Conservation (phyloP, 2,888 invertebrate species). For the Anthophora plumipes region DNA sequence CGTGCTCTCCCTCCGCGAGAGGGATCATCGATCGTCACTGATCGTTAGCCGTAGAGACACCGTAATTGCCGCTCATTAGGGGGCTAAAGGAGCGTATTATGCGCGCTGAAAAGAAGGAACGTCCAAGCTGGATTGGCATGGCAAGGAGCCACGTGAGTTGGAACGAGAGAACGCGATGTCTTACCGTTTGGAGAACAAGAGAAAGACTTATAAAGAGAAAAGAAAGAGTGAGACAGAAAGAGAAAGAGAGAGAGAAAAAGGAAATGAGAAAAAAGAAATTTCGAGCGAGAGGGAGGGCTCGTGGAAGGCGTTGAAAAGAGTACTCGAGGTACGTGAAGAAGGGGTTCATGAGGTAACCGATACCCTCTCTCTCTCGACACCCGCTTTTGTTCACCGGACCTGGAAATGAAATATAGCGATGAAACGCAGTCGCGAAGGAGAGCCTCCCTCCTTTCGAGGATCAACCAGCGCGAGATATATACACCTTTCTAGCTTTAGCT, state of each 20-base stretch:
- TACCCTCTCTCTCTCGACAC: slow-evolving; percentile 68
- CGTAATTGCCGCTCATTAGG: slow-evolving; percentile 79
- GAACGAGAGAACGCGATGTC: slow-evolving; percentile 11
- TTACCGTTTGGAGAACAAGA: slow-evolving; percentile 31
- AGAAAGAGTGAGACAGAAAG: slow-evolving; percentile 9
- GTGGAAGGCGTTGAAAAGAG: slow-evolving; percentile 78
- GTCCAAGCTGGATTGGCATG: slow-evolving; percentile 56
- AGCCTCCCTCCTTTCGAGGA: slow-evolving; percentile 28
- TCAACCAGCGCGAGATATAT: background rate
- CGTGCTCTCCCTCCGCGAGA: slow-evolving; percentile 67
- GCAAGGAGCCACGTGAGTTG: slow-evolving; percentile 43
- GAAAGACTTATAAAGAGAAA: slow-evolving; percentile 32
- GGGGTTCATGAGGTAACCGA: slow-evolving; percentile 78
- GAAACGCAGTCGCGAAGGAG: slow-evolving; percentile 51
- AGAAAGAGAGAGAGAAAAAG: slow-evolving; percentile 22
- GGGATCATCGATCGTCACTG: slow-evolving; percentile 76
- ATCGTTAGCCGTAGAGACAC: slow-evolving; percentile 75
- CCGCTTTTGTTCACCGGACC: slow-evolving; percentile 71
- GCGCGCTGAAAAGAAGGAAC: slow-evolving; percentile 73
- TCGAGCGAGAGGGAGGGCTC: slow-evolving; percentile 42
- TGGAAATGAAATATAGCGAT: slow-evolving; percentile 76
- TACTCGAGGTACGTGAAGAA: slow-evolving; percentile 68
- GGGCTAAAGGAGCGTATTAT: slow-evolving; percentile 76
- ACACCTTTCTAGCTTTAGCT: background rate
- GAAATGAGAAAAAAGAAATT: slow-evolving; percentile 32